Base-by-base conservation (phyloP, 2,113 vertebrate species). In the Tachysurus vachellii region DNA sequence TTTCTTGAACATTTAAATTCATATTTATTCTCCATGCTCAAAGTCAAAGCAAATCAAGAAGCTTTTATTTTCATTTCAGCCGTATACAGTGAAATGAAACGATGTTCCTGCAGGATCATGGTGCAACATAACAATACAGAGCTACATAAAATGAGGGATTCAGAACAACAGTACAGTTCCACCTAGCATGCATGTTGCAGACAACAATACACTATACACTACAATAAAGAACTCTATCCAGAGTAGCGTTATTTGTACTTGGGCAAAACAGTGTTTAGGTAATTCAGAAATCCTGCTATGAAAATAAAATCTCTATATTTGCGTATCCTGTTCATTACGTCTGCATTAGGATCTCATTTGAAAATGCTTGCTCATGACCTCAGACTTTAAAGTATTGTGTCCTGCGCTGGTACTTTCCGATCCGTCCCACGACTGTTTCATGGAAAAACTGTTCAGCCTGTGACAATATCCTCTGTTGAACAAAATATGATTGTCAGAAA, bases 401-500 rank as follows among this genome's bases (percentile, higher is more conserved):
- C 79, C 81, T 16, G 26, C 42, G 50, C 86, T 82, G 79, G 61
- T 77, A 81, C 59, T 77, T 75, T 86, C 73, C 85, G 85, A 75
- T 42, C 80, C 90, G n/a, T 81, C 89, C 92, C 82, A 87, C 89
- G 64, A 88, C 90, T 86, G 88, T 88, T 91, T 92, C 93, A 93
- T 91, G 91, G 90, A 89, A 89, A 86, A 92, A 91, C 86, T 88
- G 89, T 92, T 92, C 89, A 70, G 75, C 82, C 73, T 89, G 91
- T 90, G 89, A 91, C 90, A 89, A 86, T 91, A 83, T 91, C 88
- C 31, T 91, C 90, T 91, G 91, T 92, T 95, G 94, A 95, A 96
- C 93, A 91, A 96, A 95, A 95, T 93, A 93, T 94, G 89, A 94
- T 88, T 92, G 88, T 91, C 75, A 56, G n/a, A 87, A 89, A 84